phyloP scores from a whole-genome alignment of 2,113 vertebrate genomes.

The Oreotrochilus melanogaster region DNA sequence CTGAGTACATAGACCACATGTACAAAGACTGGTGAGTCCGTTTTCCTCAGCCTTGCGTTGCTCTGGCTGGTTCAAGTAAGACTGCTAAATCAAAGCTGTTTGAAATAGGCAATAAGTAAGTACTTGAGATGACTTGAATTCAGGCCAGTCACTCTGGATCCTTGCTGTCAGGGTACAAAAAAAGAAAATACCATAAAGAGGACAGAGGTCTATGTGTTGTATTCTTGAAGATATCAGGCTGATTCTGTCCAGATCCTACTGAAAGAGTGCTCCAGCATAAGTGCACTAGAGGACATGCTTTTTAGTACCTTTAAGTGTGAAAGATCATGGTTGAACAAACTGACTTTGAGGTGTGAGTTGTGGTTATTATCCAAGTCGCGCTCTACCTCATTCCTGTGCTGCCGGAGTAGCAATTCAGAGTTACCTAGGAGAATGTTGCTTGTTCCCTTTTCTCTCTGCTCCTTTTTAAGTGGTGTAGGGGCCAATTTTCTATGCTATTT shows the following conservation, averaged over 20 bases:
- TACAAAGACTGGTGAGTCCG: not conserved
- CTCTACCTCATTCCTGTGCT: constrained; percentile 17
- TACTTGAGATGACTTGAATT: constrained; percentile 39
- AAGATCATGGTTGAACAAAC: constrained; percentile 22
- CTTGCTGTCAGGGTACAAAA: not conserved
- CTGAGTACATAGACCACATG: not conserved
- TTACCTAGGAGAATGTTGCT: constrained; percentile 21
- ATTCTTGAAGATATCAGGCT: not conserved
- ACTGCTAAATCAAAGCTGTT: constrained; percentile 40
- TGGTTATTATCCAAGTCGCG: not conserved
- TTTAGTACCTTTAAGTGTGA: not conserved
- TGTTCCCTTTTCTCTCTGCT: not conserved
- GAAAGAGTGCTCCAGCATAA: not conserved
- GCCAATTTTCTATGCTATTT: not conserved
- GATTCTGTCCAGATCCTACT: not conserved
- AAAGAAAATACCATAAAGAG: not conserved
- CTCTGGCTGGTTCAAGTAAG: constrained; percentile 20
- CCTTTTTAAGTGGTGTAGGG: not conserved
- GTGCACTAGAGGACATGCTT: not conserved
- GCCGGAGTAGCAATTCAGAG: not conserved
- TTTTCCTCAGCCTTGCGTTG: not conserved
- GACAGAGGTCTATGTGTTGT: not conserved
- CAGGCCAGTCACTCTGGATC: constrained; percentile 2
- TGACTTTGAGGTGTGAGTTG: constrained; percentile 17
- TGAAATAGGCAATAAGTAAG: constrained; percentile 38